Percentiles rank a stretch among this genome's conserved stretches.
Conservation (phyloP, 2,797 vertebrate species). For the Pseudotriccus pelzelni region DNA sequence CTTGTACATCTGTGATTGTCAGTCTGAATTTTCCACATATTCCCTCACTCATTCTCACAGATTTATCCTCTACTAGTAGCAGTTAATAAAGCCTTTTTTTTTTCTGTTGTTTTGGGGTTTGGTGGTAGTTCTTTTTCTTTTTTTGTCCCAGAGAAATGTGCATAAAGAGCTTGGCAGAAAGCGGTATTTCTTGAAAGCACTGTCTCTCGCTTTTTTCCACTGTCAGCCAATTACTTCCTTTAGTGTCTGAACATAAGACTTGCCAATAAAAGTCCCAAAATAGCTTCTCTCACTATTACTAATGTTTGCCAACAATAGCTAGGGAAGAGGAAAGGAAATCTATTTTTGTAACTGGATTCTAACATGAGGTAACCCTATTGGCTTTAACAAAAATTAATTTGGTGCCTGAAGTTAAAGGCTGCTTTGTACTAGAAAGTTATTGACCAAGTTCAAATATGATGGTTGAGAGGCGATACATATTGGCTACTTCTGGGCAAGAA, state of each 20-base stretch:
- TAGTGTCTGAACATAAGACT: slow-evolving; percentile 3
- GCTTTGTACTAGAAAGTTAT: neutral
- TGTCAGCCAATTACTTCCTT: slow-evolving; percentile 9
- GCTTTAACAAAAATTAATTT: neutral
- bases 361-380: neutral
- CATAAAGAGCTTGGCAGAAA: neutral
- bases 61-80: neutral
- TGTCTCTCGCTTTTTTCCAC: neutral
- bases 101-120: neutral
- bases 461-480: neutral
- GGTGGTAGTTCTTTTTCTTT: neutral
- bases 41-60: neutral
- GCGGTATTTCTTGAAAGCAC: neutral
- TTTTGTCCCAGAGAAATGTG: neutral
- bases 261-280: slow-evolving; percentile 41
- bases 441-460: neutral
- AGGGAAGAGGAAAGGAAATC: neutral
- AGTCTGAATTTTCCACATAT: neutral
- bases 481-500: neutral
- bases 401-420: neutral
- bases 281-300: slow-evolving; percentile 22
- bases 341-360: slow-evolving; percentile 5
- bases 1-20: neutral
- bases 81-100: neutral
- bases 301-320: slow-evolving; percentile 53